Conservation (phyloP, 2,888 invertebrate species). For the Coenonympha arcania region DNA sequence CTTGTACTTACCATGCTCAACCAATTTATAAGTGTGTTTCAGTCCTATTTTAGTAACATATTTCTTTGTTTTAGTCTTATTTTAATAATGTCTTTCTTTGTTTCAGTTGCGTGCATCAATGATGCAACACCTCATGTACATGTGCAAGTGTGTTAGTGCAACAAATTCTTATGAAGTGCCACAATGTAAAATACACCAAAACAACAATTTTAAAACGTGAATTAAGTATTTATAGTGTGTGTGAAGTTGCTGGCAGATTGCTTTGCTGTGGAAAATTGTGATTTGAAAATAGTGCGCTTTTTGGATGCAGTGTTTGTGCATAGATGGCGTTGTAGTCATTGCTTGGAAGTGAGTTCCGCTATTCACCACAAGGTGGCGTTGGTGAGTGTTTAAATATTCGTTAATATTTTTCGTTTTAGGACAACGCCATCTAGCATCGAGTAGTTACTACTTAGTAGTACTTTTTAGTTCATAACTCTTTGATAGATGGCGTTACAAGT, state of each 20-base stretch:
- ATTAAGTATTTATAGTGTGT: constrained; percentile 23
- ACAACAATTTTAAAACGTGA: constrained; percentile 42
- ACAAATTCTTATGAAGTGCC: constrained; percentile 45
- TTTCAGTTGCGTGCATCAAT: constrained; percentile 56
- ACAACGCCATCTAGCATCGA: constrained; percentile 42
- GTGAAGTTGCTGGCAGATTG: constrained; percentile 23
- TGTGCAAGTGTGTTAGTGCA: constrained; percentile 57
- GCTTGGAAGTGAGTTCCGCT: constrained; percentile 48
- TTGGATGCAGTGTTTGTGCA: constrained; percentile 69
- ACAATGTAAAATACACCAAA: constrained; percentile 37
- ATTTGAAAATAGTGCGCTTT: constrained; percentile 48
- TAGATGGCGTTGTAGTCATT: constrained; percentile 61
- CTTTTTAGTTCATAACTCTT: not conserved
- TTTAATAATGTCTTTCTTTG: constrained; percentile 32
- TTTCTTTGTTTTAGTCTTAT: not conserved
- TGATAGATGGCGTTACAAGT: constrained; percentile 43
- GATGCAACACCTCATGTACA: constrained; percentile 56
- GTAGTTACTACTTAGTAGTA: no score
- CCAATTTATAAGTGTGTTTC: no score
- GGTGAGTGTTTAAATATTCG: constrained; percentile 45
- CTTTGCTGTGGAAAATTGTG: constrained; percentile 32
- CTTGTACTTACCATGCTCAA: no score
- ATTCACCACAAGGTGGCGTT: constrained; percentile 52
- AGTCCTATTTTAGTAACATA: not conserved
- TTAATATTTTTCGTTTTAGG: not conserved